These are phyloP conservation scores for Ploceus nigricollis DNA, from an alignment of 2,113 vertebrate species.

Conservation along the genomic window DNA sequence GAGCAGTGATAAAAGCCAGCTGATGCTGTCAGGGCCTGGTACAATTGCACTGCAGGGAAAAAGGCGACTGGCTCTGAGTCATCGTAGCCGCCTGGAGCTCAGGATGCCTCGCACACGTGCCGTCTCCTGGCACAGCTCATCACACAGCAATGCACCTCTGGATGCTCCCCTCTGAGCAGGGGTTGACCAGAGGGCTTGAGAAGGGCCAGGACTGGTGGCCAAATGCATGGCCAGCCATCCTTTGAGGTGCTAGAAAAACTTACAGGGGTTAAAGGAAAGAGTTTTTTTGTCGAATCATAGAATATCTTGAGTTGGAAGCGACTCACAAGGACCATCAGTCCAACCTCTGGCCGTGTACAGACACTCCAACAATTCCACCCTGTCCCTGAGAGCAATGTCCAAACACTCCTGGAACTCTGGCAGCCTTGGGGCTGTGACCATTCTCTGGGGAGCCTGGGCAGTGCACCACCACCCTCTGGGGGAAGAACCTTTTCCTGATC, in stretches of 20 bases:
- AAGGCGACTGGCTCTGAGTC: conserved; percentile 59
- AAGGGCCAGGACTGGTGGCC: background rate
- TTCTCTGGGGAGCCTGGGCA: background rate
- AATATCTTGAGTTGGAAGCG: background rate
- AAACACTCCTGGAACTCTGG: background rate
- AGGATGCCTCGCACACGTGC: background rate
- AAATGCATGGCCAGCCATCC: background rate
- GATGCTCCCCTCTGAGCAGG: background rate
- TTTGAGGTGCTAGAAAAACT: background rate
- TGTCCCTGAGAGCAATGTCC: background rate
- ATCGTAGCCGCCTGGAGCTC: conserved; percentile 14
- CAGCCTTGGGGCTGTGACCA: background rate
- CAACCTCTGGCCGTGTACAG: background rate
- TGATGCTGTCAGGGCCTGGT: conserved; percentile 60
- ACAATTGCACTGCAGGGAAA: conserved; percentile 51
- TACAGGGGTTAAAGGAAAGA: accelerated
- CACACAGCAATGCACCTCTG: background rate
- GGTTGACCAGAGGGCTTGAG: background rate
- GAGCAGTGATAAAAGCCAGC: conserved; percentile 54
- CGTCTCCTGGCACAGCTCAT: background rate
- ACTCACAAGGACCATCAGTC: background rate
- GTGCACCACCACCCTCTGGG: accelerated
- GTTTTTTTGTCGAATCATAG: background rate
- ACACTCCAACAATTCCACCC: background rate
- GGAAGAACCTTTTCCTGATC: background rate